phyloP scores from a whole-genome alignment of 2,888 invertebrate species.

The Herminia tarsipennalis region DNA sequence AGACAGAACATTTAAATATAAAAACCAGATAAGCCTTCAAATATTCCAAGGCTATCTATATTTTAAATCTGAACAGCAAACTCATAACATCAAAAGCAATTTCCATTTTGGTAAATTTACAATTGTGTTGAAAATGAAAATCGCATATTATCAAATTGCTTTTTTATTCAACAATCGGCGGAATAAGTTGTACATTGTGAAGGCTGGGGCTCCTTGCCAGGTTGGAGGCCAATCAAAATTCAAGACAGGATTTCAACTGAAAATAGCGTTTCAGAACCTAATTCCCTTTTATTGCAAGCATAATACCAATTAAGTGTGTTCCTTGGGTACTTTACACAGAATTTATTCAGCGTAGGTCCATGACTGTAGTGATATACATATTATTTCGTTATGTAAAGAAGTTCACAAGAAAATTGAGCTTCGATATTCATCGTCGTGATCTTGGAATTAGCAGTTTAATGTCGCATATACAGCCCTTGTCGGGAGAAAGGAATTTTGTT shows the following conservation, averaged over 20 bases:
- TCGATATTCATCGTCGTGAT: too few species aligned
- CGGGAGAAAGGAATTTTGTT: too few species aligned
- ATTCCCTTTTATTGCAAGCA: conserved; percentile 57
- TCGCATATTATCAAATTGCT: conserved; percentile 19
- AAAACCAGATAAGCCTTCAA: too few species aligned
- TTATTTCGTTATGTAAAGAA: conserved; percentile 8
- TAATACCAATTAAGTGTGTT: conserved; percentile 50
- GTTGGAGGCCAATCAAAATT: conserved; percentile 53
- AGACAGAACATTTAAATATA: too few species aligned
- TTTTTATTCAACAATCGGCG: conserved; percentile 7
- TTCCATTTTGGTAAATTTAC: too few species aligned
- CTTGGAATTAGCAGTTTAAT: too few species aligned
- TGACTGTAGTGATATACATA: conserved; percentile 11
- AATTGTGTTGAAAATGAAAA: background rate
- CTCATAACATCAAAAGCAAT: too few species aligned
- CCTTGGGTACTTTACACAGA: conserved; percentile 21
- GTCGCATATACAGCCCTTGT: too few species aligned
- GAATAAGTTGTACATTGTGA: conserved; percentile 23
- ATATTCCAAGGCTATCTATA: too few species aligned
- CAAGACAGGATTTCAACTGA: conserved; percentile 52
- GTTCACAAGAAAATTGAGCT: too few species aligned
- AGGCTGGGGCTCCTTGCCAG: conserved; percentile 8
- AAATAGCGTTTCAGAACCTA: conserved; percentile 55
- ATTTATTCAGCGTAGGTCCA: conserved; percentile 14
- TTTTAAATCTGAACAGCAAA: background rate